Percentiles rank a stretch among this genome's conserved stretches.
Evolutionary conservation across 2,888 invertebrate species (phyloP).

Genomic region (Thymelicus acteon): DNA sequence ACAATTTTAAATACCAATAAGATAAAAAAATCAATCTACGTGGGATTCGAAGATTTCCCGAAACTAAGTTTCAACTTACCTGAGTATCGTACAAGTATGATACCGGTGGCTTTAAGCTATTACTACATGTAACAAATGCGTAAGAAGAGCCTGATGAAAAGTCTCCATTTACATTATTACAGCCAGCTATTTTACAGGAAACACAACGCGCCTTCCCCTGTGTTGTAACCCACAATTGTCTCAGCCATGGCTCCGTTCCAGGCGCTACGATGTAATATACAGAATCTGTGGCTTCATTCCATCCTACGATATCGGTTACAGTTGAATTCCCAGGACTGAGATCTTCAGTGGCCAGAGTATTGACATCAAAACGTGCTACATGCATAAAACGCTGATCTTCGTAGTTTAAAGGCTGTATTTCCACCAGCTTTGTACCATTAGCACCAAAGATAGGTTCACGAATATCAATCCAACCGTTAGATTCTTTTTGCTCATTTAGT

Average conservation of each 20-base stretch:
- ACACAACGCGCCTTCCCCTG: slow-evolving; percentile 86
- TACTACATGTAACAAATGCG: slow-evolving; percentile 67
- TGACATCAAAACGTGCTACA: slow-evolving; percentile 65
- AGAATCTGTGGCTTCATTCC: slow-evolving; percentile 83
- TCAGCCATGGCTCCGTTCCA: slow-evolving; percentile 86
- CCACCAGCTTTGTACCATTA: slow-evolving; percentile 74
- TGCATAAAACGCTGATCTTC: slow-evolving; percentile 77
- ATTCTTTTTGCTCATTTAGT: slow-evolving; percentile 76
- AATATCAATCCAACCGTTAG: slow-evolving; percentile 89
- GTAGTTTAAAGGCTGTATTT: slow-evolving; percentile 64
- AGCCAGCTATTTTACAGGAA: slow-evolving; percentile 87
- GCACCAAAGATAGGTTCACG: slow-evolving; percentile 81
- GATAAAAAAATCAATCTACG: too few relatives aligned
- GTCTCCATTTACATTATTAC: slow-evolving; percentile 86
- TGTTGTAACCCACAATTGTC: slow-evolving; percentile 86
- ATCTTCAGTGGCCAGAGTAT: slow-evolving; percentile 62
- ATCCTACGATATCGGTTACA: slow-evolving; percentile 85
- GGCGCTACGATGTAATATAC: slow-evolving; percentile 89
- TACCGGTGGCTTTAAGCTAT: slow-evolving; percentile 65
- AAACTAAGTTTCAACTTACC: slow-evolving; percentile 49
- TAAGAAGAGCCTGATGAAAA: slow-evolving; percentile 74
- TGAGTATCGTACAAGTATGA: slow-evolving; percentile 76
- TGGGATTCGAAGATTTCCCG: too few relatives aligned
- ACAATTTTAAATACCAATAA: too few relatives aligned
- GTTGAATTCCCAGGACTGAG: slow-evolving; percentile 85